A percentile compares a stretch with the other conserved stretches of the same genome.
These are phyloP conservation scores for Leptinotarsa haldemani DNA, from an alignment of 2,888 invertebrate species.

Conservation along the genomic window DNA sequence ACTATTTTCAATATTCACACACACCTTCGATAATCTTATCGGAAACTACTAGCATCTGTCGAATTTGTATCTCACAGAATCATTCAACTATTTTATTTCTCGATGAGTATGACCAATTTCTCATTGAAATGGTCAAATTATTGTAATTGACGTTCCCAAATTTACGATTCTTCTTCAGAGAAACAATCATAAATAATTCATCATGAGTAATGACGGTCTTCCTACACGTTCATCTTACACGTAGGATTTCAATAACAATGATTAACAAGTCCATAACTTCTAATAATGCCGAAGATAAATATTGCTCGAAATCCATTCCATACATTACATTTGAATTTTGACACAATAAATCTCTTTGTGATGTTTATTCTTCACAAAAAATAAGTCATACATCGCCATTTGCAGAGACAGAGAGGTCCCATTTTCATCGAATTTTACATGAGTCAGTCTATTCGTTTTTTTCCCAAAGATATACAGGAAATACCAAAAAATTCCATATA, in stretches of 20 bases:
- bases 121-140: slow-evolving; percentile 12
- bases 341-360: neutral
- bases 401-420: too few species aligned
- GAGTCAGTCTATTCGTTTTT: too few species aligned
- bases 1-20: neutral
- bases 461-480: too few species aligned
- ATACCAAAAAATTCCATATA: too few species aligned
- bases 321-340: neutral
- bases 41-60: neutral
- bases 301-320: neutral
- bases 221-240: slow-evolving; percentile 28
- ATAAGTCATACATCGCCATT: too few species aligned
- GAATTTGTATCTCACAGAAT: neutral
- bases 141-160: slow-evolving; percentile 23
- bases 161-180: slow-evolving; percentile 21
- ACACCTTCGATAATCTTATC: neutral
- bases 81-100: slow-evolving; percentile 9
- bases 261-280: slow-evolving; percentile 9
- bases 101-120: neutral
- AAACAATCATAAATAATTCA: slow-evolving; percentile 39
- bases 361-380: too few species aligned
- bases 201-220: slow-evolving; percentile 31
- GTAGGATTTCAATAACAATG: slow-evolving; percentile 23
- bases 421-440: too few species aligned
- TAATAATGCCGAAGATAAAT: slow-evolving; percentile 16